A percentile compares a stretch with the other conserved stretches of the same genome.
Conservation (phyloP, 2,888 invertebrate species). For the Lasioglossum figueresi region DNA sequence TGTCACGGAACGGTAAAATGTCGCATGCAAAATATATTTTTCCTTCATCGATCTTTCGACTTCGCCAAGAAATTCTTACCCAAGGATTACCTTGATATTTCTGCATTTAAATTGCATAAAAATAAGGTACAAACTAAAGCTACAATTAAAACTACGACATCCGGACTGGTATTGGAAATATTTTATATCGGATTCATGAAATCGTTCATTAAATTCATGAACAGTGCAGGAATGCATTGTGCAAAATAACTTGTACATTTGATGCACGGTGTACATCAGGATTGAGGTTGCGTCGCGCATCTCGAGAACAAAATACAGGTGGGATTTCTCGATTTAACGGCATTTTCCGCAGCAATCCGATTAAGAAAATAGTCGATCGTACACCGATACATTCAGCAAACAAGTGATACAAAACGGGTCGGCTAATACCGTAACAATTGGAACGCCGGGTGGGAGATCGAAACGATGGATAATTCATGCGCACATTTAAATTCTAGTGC, state of each 20-base stretch:
- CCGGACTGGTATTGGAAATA: too few relatives aligned
- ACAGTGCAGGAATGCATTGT: background rate
- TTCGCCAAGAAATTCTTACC: background rate
- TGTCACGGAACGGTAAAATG: background rate
- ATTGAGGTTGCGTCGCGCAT: background rate
- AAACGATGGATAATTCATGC: slow-evolving; percentile 46
- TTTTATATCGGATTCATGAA: background rate
- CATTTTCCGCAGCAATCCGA: background rate
- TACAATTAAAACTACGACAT: too few relatives aligned
- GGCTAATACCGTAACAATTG: slow-evolving; percentile 10
- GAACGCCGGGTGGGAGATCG: slow-evolving; percentile 9
- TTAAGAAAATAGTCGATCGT: background rate
- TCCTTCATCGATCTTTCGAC: too few relatives aligned
- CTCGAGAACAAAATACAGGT: background rate
- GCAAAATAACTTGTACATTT: background rate
- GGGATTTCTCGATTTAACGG: background rate
- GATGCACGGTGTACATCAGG: background rate
- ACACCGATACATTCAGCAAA: background rate
- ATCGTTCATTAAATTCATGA: background rate
- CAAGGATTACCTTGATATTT: background rate
- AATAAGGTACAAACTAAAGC: background rate
- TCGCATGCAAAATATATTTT: background rate
- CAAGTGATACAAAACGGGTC: background rate
- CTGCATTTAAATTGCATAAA: background rate
- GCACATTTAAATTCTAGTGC: slow-evolving; percentile 19